These are phyloP conservation scores for Graphium colonna DNA, from an alignment of 2,888 invertebrate genomes.

Conservation along the genomic window DNA sequence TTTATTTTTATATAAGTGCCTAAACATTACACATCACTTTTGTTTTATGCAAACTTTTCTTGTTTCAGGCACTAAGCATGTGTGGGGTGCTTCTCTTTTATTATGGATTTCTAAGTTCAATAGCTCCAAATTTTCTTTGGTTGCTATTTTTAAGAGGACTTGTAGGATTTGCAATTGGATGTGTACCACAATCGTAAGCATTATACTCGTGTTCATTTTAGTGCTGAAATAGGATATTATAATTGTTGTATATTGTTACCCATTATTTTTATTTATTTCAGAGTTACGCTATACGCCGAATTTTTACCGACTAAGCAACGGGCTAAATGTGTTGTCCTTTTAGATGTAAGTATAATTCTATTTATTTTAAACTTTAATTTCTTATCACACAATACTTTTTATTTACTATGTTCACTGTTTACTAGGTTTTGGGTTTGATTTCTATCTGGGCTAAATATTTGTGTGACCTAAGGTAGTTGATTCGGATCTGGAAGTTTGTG, in stretches of 20 bases:
- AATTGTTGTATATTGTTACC: background rate
- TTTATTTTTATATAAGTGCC: too few relatives aligned
- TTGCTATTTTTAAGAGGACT: conserved; percentile 93
- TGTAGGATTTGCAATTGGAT: conserved; percentile 97
- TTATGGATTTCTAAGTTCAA: conserved; percentile 93
- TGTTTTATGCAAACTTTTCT: too few relatives aligned
- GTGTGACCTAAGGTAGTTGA: too few relatives aligned
- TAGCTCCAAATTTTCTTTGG: conserved; percentile 95
- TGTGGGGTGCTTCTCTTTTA: conserved; percentile 95
- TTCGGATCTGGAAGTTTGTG: too few relatives aligned
- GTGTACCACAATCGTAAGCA: conserved; percentile 97
- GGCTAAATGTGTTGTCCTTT: conserved; percentile 95
- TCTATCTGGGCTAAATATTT: too few relatives aligned
- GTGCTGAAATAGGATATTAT: too few relatives aligned
- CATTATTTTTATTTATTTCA: conserved; percentile 56
- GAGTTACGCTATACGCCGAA: conserved; percentile 97
- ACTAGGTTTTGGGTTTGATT: too few relatives aligned
- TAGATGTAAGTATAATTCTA: conserved; percentile 85
- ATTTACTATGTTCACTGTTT: too few relatives aligned
- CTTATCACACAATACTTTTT: too few relatives aligned
- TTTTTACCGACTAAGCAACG: conserved; percentile 96
- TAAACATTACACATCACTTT: too few relatives aligned
- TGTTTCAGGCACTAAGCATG: conserved; percentile 88
- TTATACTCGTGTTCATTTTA: background rate
- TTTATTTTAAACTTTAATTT: too few relatives aligned